phyloP scores from a whole-genome alignment of 1,140 invertebrate genomes.

The Limonius californicus region DNA sequence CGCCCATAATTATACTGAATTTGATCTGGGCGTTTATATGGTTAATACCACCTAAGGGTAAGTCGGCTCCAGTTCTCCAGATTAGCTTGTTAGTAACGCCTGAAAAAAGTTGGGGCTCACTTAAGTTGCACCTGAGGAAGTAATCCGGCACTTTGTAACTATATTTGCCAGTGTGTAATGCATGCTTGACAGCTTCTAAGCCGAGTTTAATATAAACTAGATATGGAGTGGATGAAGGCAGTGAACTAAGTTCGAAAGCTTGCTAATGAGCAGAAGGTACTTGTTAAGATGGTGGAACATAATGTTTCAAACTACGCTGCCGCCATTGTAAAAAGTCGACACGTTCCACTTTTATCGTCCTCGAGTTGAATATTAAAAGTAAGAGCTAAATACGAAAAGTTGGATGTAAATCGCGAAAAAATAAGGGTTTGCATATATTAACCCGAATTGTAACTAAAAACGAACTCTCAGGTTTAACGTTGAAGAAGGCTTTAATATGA shows the following conservation, averaged over 20 bases:
- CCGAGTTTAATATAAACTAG: constrained; percentile 3
- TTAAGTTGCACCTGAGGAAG: neutral
- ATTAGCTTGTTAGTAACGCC: neutral
- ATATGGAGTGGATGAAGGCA: neutral
- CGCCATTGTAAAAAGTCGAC: neutral
- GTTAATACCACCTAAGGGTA: neutral
- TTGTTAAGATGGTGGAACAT: too few species aligned
- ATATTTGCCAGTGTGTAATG: neutral
- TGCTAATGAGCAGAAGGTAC: too few species aligned
- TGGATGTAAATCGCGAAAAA: too few species aligned
- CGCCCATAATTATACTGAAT: too few species aligned
- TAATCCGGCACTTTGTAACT: neutral
- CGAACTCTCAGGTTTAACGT: too few species aligned
- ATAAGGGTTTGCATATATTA: too few species aligned
- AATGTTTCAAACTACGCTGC: neutral
- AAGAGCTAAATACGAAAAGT: too few species aligned
- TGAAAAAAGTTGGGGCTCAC: neutral
- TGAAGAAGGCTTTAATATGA: too few species aligned
- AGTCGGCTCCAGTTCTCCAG: neutral
- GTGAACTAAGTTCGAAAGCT: neutral
- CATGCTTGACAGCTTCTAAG: neutral
- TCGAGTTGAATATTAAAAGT: too few species aligned
- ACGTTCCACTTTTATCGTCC: too few species aligned
- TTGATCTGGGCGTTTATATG: neutral
- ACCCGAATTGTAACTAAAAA: too few species aligned